Evolutionary conservation across 37 sponge, comb jelly and placozoan genomes (phyloP).

Genomic region (Tethya wilhelma): DNA sequence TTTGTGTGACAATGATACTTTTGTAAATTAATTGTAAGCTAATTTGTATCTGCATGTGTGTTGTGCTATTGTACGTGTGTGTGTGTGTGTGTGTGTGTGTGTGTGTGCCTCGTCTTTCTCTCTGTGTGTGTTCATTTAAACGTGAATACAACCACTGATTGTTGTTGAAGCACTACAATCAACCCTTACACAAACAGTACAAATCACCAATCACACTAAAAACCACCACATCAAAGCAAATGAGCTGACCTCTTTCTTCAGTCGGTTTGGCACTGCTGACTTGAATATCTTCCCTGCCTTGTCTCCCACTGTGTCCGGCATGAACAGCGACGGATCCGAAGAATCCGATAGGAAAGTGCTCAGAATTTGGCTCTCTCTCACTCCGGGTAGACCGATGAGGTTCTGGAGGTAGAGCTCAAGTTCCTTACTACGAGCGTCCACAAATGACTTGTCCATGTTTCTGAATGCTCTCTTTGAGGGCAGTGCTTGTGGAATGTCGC

Average conservation of each 20-base stretch:
- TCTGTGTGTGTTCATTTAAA: no score
- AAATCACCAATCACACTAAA: not conserved
- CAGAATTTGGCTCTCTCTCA: slow-evolving; percentile 36
- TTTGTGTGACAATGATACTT: no score
- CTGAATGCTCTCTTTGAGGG: slow-evolving; percentile 60
- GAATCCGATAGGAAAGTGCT: slow-evolving; percentile 39
- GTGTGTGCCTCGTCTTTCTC: no score
- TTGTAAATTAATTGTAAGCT: no score
- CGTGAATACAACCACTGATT: no score
- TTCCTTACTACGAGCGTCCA: slow-evolving; percentile 48
- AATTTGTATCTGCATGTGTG: no score
- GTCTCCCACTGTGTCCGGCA: slow-evolving; percentile 51
- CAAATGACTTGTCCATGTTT: slow-evolving; percentile 59
- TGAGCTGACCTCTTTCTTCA: slow-evolving; percentile 63
- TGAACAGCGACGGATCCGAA: slow-evolving; percentile 54
- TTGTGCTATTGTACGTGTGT: no score
- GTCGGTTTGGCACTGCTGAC: slow-evolving; percentile 27
- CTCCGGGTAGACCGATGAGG: not conserved
- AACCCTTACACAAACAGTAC: no score
- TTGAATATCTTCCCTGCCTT: slow-evolving; percentile 51
- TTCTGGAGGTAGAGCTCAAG: slow-evolving; percentile 48
- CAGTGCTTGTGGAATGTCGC: slow-evolving; percentile 10
- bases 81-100: no score
- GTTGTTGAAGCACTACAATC: no score
- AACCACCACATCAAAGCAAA: not conserved